phyloP scores from a whole-genome alignment of 1,140 invertebrate genomes.

The Ceratina japonica region DNA sequence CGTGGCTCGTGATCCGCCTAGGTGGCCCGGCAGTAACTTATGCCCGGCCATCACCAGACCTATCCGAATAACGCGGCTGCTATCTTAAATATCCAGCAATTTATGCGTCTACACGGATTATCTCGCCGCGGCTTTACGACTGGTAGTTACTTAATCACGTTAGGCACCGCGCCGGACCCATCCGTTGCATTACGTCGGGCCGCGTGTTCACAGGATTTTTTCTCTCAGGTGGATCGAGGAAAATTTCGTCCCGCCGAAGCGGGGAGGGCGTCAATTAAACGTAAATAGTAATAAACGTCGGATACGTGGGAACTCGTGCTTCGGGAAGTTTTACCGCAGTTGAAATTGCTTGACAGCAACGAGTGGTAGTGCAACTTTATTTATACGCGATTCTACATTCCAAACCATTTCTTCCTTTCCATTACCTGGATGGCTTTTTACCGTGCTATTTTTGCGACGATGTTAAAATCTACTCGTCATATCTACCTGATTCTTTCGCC shows the following conservation, averaged over 20 bases:
- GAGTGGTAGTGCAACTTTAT: not conserved
- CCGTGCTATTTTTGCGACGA: conserved; percentile 4
- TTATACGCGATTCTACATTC: not conserved
- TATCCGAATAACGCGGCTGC: conserved; percentile 66
- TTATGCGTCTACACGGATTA: conserved; percentile 74
- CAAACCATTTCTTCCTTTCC: conserved; percentile 19
- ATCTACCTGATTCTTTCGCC: not conserved
- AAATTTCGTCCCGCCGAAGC: too few species aligned
- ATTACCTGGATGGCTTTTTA: conserved; percentile 31
- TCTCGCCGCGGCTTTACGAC: conserved; percentile 66
- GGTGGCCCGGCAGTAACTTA: conserved; percentile 72
- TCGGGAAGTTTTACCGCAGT: too few species aligned
- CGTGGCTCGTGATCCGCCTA: conserved; percentile 62
- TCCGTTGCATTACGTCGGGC: conserved; percentile 9
- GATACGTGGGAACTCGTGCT: not conserved
- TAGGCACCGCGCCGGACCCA: conserved; percentile 49
- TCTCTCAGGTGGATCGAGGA: not conserved
- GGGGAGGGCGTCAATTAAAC: too few species aligned
- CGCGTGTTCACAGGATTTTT: conserved; percentile 12
- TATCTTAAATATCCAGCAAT: conserved; percentile 73
- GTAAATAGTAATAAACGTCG: not conserved
- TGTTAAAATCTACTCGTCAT: conserved; percentile 8
- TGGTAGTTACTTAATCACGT: conserved; percentile 74
- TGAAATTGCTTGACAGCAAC: not conserved
- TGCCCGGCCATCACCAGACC: conserved; percentile 65